Conservation (phyloP, 2,113 vertebrate genomes). For the Psilopogon haemacephalus region DNA sequence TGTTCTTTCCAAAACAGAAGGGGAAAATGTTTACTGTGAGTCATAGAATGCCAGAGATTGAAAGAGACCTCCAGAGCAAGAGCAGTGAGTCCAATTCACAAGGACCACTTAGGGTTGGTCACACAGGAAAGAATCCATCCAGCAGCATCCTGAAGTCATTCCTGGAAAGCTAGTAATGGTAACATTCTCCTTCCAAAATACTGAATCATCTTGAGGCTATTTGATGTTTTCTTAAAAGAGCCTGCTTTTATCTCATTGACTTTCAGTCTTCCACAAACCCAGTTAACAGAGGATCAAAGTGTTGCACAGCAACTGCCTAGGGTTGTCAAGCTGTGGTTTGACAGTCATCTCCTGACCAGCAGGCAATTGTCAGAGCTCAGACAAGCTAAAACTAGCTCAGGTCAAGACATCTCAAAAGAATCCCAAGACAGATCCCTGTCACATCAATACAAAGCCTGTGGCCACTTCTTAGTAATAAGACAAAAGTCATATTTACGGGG, state of each 20-base stretch:
- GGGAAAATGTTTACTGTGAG: neutral
- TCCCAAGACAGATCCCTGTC: neutral
- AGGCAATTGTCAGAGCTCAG: neutral
- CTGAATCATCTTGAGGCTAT: neutral
- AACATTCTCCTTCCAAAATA: neutral
- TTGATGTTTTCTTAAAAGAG: neutral
- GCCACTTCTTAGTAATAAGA: neutral
- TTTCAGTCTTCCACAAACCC: neutral
- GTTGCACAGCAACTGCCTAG: neutral
- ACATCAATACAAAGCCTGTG: neutral
- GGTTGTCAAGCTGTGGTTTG: neutral
- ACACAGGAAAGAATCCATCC: no score
- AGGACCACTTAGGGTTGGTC: no score
- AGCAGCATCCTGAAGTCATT: neutral
- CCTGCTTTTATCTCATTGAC: neutral
- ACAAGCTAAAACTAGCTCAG: neutral
- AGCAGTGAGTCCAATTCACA: no score
- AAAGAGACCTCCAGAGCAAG: no score
- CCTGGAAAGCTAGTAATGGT: neutral
- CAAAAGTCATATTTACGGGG: neutral
- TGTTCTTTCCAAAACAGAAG: neutral
- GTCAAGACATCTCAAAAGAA: neutral
- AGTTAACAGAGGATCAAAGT: neutral
- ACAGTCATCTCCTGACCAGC: neutral
- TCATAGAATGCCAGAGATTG: no score